A percentile compares a stretch with the other conserved stretches of the same genome.
These are phyloP conservation scores for Dasysyrphus albostriatus DNA, from an alignment of 2,888 invertebrate species.

Conservation along the genomic window DNA sequence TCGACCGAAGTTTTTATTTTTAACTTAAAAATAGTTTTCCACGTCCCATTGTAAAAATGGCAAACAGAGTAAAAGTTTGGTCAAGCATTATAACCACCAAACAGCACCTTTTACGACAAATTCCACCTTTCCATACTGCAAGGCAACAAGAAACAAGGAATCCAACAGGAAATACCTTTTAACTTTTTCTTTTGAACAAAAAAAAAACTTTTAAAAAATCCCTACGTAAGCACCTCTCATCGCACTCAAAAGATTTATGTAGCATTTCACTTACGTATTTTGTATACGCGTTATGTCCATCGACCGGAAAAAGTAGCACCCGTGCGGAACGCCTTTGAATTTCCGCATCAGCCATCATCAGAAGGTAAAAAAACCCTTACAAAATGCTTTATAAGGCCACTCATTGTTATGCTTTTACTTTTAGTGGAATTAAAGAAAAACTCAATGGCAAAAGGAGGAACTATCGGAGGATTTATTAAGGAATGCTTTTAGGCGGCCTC, in stretches of 20 bases:
- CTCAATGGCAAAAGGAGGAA: constrained; percentile 24
- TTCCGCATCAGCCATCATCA: constrained; percentile 53
- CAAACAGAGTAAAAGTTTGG: constrained; percentile 10
- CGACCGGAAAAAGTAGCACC: constrained; percentile 71
- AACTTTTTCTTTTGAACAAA: constrained; percentile 18
- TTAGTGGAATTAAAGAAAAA: constrained; percentile 45
- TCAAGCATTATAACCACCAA: constrained; percentile 1
- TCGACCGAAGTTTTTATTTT: too few species aligned
- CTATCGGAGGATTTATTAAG: constrained; percentile 62
- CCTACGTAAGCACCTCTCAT: constrained; percentile 49
- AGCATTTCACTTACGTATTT: constrained; percentile 67
- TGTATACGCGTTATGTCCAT: constrained; percentile 55
- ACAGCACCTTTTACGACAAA: neutral
- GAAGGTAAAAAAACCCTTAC: constrained; percentile 22
- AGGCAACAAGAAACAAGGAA: neutral
- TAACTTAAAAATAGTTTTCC: neutral
- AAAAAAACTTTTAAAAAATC: neutral
- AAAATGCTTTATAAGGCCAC: constrained; percentile 28
- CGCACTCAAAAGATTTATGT: constrained; percentile 60
- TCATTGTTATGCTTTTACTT: constrained; percentile 56
- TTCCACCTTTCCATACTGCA: constrained; percentile 2
- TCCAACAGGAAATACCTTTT: constrained; percentile 27
- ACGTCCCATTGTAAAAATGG: neutral
- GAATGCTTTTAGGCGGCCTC: constrained; percentile 59
- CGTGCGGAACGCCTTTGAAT: constrained; percentile 73